phyloP scores from a whole-genome alignment of 2,797 vertebrate species.

The Gorsachius magnificus region DNA sequence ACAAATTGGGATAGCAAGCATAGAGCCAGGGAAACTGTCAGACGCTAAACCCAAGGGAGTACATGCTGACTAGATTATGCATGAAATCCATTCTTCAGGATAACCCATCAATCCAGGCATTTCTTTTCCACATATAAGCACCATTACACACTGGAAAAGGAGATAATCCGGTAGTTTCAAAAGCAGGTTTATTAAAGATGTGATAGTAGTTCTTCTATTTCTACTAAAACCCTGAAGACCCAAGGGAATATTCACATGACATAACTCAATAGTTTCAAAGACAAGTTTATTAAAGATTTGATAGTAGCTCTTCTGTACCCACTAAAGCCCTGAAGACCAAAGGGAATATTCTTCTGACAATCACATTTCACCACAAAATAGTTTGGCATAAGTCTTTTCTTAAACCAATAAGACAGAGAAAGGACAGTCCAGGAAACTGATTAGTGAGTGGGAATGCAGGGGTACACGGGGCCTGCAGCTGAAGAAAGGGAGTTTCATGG shows the following conservation, averaged over 20 bases:
- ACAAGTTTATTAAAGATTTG: slow-evolving; percentile 36
- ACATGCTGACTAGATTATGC: background rate
- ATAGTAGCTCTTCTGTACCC: background rate
- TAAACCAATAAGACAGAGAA: background rate
- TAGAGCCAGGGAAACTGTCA: background rate
- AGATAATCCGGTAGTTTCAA: slow-evolving; percentile 8
- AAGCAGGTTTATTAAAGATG: slow-evolving; percentile 1
- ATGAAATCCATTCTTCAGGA: slow-evolving; percentile 11
- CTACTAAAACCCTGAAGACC: background rate
- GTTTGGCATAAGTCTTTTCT: background rate
- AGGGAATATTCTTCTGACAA: slow-evolving; percentile 7
- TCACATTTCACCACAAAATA: background rate
- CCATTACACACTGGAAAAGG: background rate
- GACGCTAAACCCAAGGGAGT: background rate
- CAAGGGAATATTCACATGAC: background rate
- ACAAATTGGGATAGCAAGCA: background rate
- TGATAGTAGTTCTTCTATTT: background rate
- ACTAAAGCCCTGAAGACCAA: background rate
- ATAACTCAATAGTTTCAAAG: slow-evolving; percentile 17
- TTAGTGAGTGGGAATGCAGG: background rate
- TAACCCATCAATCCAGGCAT: background rate
- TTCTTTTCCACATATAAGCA: background rate
- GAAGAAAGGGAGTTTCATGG: background rate
- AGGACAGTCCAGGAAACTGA: background rate
- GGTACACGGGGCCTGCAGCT: background rate